These are phyloP conservation scores for Quadroppia sp. DNA, from an alignment of 2,888 invertebrate species.

Conservation along the genomic window DNA sequence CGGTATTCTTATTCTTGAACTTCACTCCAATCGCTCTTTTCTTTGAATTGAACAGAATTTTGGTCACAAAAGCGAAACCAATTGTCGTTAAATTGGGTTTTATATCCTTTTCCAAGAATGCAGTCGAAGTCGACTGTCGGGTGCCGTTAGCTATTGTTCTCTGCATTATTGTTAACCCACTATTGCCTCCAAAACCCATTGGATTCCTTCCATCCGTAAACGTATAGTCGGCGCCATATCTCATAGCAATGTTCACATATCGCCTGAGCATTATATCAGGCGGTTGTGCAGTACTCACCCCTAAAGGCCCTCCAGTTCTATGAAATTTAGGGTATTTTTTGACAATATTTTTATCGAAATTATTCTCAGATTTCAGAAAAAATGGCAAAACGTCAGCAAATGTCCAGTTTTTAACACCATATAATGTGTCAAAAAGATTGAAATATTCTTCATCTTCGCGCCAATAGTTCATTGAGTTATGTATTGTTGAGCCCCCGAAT, in stretches of 20 bases:
- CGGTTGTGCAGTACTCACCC: neutral
- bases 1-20: neutral
- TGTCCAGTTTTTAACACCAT: neutral
- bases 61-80: neutral
- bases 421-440: neutral
- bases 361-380: slow-evolving; percentile 13
- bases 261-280: neutral
- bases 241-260: neutral
- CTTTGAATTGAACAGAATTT: neutral
- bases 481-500: neutral
- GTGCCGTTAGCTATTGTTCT: slow-evolving; percentile 52
- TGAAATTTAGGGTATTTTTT: neutral
- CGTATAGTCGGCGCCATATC: neutral
- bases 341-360: neutral
- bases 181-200: neutral
- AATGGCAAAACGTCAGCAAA: neutral
- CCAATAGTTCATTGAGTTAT: neutral
- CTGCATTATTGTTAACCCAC: slow-evolving; percentile 28
- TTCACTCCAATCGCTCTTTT: slow-evolving; percentile 18
- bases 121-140: slow-evolving; percentile 52
- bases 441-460: neutral
- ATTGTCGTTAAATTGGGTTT: neutral
- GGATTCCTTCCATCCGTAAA: neutral
- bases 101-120: slow-evolving; percentile 51
- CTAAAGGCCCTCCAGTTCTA: neutral